Evolutionary conservation across 2,113 vertebrate genomes (phyloP).

Genomic region (Salvelinus alpinus): DNA sequence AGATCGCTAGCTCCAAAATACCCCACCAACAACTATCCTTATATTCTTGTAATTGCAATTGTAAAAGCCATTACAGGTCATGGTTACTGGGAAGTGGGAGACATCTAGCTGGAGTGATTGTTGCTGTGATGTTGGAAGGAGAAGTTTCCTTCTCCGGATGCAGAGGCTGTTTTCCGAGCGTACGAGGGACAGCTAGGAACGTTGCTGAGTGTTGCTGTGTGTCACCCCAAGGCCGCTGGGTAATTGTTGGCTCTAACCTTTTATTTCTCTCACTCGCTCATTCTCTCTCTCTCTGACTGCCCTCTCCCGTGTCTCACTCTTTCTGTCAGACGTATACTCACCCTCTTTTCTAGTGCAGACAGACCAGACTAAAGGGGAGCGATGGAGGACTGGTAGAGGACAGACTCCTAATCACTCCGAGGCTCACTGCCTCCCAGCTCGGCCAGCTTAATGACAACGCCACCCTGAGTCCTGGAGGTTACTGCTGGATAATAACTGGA

Average conservation of each 20-base stretch:
- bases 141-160: slow-evolving; percentile 30
- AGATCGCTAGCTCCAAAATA: neutral
- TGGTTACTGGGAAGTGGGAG: neutral
- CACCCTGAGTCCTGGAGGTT: neutral
- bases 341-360: neutral
- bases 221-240: slow-evolving; percentile 11
- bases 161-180: slow-evolving; percentile 30
- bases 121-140: slow-evolving; percentile 29
- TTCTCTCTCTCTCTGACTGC: slow-evolving; percentile 5
- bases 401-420: neutral
- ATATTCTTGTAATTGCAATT: neutral
- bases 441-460: neutral
- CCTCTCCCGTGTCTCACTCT: neutral
- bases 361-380: neutral
- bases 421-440: neutral
- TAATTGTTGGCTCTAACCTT: neutral
- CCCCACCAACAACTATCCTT: neutral
- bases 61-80: neutral
- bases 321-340: no score
- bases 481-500: neutral
- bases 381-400: neutral
- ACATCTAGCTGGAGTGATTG: neutral
- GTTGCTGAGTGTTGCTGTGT: slow-evolving; percentile 11
- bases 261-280: neutral
- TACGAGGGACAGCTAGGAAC: slow-evolving; percentile 31